Percentiles rank a stretch among this genome's conserved stretches.
These are phyloP conservation scores for Anguilla marmorata DNA, from an alignment of 2,797 vertebrate genomes.

Conservation along the genomic window DNA sequence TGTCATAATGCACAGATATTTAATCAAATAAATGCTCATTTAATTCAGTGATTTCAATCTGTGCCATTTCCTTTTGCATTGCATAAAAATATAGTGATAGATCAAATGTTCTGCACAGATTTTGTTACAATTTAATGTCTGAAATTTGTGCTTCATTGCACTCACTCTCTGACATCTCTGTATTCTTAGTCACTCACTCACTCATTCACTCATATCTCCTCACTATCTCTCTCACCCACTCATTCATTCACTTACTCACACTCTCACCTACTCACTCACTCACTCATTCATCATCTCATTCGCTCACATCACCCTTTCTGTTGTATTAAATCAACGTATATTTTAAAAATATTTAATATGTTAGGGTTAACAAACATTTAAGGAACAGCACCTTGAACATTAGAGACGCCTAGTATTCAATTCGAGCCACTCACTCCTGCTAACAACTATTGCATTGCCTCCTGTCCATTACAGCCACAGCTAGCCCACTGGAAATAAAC, in stretches of 20 bases:
- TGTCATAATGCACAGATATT: background rate
- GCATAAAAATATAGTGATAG: background rate
- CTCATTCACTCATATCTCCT: background rate
- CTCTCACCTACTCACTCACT: background rate
- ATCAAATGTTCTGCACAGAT: no score
- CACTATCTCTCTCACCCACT: background rate
- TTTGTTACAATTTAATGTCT: no score
- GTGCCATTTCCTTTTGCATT: background rate
- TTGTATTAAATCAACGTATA: no score
- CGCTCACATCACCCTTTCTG: background rate
- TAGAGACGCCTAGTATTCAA: background rate
- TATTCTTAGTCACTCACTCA: background rate
- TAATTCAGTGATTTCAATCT: background rate
- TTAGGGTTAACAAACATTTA: no score
- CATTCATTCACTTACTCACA: background rate
- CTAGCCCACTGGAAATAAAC: background rate
- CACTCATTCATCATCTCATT: background rate
- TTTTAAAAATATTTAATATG: no score
- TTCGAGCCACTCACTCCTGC: background rate
- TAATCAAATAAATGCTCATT: background rate
- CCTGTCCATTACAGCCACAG: background rate
- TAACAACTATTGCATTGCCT: background rate
- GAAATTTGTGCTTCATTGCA: no score
- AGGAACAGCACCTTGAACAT: no score
- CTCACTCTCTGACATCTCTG: no score